A percentile compares a stretch with the other conserved stretches of the same genome.
Evolutionary conservation across 2,888 invertebrate species (phyloP).

Genomic region (Acrobasis repandana): DNA sequence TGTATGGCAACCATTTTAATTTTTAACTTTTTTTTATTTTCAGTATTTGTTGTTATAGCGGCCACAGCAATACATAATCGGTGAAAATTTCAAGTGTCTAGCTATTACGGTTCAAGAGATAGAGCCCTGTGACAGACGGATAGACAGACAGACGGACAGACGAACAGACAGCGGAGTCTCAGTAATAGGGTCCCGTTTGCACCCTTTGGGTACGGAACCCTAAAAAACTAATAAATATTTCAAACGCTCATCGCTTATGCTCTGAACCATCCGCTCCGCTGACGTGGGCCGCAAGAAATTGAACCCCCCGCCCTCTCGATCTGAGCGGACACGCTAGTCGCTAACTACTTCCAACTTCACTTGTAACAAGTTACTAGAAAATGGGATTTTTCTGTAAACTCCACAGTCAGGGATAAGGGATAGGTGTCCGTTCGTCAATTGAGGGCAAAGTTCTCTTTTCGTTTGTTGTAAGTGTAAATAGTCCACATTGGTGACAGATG

Average conservation of each 20-base stretch:
- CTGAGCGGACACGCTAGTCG: conserved; percentile 53
- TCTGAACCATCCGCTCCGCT: conserved; percentile 31
- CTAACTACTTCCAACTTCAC: conserved; percentile 53
- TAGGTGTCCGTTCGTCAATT: conserved; percentile 12
- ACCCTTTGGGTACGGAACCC: too few relatives aligned
- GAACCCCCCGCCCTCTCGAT: conserved; percentile 50
- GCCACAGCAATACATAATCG: too few relatives aligned
- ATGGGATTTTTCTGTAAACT: conserved; percentile 21
- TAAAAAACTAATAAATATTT: neutral
- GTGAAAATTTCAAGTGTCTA: too few relatives aligned
- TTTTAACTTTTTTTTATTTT: too few relatives aligned
- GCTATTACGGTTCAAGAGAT: too few relatives aligned
- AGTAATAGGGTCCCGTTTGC: too few relatives aligned
- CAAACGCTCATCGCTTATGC: conserved; percentile 28
- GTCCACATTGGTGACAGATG: too few relatives aligned
- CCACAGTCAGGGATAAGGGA: neutral
- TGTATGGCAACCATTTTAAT: too few relatives aligned
- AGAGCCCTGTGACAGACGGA: too few relatives aligned
- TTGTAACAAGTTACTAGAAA: conserved; percentile 28
- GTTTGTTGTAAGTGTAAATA: neutral
- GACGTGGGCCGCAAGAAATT: conserved; percentile 55
- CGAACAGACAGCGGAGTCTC: too few relatives aligned
- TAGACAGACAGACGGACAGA: too few relatives aligned
- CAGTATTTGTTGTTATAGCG: too few relatives aligned
- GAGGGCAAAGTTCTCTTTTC: neutral